A percentile compares a stretch with the other conserved stretches of the same genome.
Conservation (phyloP, 2,797 vertebrate genomes). For the Sebastes steindachneri region DNA sequence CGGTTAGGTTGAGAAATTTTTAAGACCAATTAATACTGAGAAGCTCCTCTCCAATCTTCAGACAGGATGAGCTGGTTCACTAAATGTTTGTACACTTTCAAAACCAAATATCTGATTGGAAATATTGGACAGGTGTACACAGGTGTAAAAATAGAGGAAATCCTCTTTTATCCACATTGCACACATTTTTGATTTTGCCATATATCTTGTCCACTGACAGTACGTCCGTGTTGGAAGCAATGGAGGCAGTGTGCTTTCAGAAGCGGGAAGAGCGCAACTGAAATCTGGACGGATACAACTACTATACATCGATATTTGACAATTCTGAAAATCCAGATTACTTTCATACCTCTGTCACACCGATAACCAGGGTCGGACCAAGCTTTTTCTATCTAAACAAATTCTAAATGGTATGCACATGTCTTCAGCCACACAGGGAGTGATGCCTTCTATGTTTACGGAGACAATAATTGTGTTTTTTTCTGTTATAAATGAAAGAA, state of each 20-base stretch:
- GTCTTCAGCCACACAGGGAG: background rate
- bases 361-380: too few species aligned
- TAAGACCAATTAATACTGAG: background rate
- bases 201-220: background rate
- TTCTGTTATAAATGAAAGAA: slow-evolving; percentile 12
- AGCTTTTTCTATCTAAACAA: background rate
- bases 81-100: background rate
- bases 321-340: too few species aligned
- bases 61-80: background rate
- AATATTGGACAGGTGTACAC: background rate
- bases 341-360: too few species aligned
- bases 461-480: slow-evolving; percentile 13
- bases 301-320: too few species aligned
- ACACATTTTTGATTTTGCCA: background rate
- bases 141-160: background rate
- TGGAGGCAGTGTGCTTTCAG: too few species aligned
- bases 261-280: too few species aligned
- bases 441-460: background rate
- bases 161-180: background rate
- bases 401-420: background rate
- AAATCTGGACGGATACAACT: too few species aligned
- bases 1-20: background rate
- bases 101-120: background rate
- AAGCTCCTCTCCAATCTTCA: background rate
- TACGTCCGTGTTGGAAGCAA: background rate